Conservation (phyloP, 2,113 vertebrate species). For the Lethenteron camtschaticum region DNA sequence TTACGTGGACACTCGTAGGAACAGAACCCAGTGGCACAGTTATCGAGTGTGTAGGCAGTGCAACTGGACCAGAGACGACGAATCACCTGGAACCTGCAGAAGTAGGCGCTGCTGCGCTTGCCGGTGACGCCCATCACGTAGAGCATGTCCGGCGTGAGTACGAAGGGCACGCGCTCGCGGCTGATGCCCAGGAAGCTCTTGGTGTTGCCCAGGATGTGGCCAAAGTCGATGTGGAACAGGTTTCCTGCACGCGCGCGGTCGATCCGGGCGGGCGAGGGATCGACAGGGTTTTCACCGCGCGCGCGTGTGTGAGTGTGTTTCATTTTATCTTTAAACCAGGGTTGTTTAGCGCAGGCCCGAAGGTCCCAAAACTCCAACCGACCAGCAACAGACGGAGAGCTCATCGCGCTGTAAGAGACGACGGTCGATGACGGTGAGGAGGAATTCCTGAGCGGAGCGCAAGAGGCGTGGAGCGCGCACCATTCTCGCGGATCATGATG, state of each 20-base stretch:
- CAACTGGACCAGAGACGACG: no score
- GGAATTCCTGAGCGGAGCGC: no score
- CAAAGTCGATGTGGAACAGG: conserved; percentile 41
- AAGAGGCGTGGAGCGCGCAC: conserved; percentile 13
- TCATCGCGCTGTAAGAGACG: no score
- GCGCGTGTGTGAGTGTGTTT: background rate
- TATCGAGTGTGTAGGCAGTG: no score
- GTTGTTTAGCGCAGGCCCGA: background rate
- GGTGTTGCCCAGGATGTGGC: conserved; percentile 38
- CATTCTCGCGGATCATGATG: conserved; percentile 39
- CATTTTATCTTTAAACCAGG: no score
- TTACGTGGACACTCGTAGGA: no score
- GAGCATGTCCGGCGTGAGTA: conserved; percentile 40
- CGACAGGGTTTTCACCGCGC: background rate
- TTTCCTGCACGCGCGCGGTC: conserved; percentile 19
- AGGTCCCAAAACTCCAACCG: no score
- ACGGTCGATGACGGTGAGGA: no score
- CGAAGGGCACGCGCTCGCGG: conserved; percentile 33
- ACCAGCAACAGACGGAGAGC: no score
- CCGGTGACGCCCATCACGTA: conserved; percentile 31
- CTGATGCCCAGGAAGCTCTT: conserved; percentile 29
- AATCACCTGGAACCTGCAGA: conserved; percentile 26
- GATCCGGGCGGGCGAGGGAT: background rate
- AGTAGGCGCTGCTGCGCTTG: conserved; percentile 26
- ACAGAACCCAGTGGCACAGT: no score